Evolutionary conservation across 2,797 vertebrate species (phyloP).

Genomic region (Callimico goeldii): DNA sequence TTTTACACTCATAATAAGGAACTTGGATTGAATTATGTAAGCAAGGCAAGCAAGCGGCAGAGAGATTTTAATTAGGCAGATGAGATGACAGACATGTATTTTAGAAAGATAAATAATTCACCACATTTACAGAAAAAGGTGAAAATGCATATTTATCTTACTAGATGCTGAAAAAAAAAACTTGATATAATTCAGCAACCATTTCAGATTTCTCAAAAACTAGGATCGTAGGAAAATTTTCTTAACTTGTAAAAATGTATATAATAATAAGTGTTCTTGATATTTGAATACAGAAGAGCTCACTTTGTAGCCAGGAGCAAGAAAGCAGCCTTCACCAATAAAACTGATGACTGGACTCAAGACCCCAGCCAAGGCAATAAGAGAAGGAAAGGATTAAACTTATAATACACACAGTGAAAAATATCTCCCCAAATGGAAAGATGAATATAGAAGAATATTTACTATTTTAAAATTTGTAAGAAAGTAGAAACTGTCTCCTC

Average conservation of each 20-base stretch:
- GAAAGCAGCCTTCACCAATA: neutral
- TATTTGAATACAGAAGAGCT: neutral
- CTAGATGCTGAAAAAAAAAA: neutral
- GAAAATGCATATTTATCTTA: slow-evolving; percentile 20
- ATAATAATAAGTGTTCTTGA: neutral
- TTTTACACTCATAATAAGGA: neutral
- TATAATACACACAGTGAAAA: neutral
- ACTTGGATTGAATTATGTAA: neutral
- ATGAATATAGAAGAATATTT: neutral
- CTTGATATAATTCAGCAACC: neutral
- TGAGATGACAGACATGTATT: neutral
- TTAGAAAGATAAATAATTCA: slow-evolving; percentile 38
- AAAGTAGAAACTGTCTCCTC: neutral
- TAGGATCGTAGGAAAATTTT: neutral
- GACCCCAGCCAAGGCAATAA: neutral
- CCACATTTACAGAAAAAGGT: neutral
- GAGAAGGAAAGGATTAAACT: neutral
- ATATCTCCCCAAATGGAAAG: neutral
- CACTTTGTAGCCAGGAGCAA: neutral
- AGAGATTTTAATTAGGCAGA: slow-evolving; percentile 9
- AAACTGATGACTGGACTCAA: neutral
- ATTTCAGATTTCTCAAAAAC: neutral
- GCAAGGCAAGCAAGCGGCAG: neutral
- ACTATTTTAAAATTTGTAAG: neutral
- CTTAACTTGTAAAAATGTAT: neutral